These are phyloP conservation scores for Hedya salicella DNA, from an alignment of 2,888 invertebrate genomes.

Conservation along the genomic window DNA sequence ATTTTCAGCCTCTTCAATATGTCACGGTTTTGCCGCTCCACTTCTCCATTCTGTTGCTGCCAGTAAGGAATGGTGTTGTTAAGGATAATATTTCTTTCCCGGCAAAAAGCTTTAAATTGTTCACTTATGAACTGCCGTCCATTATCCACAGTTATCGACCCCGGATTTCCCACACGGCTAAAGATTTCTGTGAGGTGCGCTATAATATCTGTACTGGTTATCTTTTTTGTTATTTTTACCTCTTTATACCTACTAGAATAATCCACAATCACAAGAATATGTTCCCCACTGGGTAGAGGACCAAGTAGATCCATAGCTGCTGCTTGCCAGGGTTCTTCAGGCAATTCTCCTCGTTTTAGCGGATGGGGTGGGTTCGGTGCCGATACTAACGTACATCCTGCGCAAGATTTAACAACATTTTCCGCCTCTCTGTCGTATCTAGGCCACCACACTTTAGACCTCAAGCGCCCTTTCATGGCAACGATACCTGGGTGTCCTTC, in stretches of 20 bases:
- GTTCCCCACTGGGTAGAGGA: conserved; percentile 27
- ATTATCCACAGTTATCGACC: conserved; percentile 24
- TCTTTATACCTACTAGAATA: conserved; percentile 54
- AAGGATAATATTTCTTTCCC: no score
- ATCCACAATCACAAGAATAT: conserved; percentile 51
- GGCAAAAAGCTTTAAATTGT: no score
- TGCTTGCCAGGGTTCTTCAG: conserved; percentile 36
- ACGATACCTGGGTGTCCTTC: conserved; percentile 52
- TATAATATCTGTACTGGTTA: conserved; percentile 44
- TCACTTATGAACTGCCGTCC: no score
- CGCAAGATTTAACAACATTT: conserved; percentile 44
- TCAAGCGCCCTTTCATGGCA: conserved; percentile 27
- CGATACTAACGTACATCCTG: conserved; percentile 42
- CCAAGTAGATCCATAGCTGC: conserved; percentile 48
- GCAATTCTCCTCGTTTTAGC: no score
- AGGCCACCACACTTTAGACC: conserved; percentile 48
- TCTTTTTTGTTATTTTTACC: no score
- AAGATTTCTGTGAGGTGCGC: conserved; percentile 37
- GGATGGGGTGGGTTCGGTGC: conserved; percentile 33
- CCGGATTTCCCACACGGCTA: conserved; percentile 1
- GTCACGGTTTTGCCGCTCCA: conserved; percentile 41
- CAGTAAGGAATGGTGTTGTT: no score
- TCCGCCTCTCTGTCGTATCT: conserved; percentile 46
- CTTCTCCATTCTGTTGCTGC: no score
- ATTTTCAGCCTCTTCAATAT: conserved; percentile 28